Evolutionary conservation across 1,140 invertebrate species (phyloP).

Genomic region (Notospermus geniculatus): DNA sequence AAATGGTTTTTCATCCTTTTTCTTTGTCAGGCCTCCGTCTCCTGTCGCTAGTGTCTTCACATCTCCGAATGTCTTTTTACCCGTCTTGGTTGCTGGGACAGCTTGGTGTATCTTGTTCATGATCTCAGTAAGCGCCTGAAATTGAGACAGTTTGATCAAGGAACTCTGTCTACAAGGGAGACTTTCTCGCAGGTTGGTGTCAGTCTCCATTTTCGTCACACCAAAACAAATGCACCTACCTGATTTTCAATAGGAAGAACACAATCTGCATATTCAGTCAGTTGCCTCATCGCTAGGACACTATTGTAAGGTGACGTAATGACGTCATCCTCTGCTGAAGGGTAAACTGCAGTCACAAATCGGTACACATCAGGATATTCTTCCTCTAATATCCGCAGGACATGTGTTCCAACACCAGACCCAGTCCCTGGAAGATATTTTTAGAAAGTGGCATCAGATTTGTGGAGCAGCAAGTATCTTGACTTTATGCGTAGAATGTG

Average conservation of each 20-base stretch:
- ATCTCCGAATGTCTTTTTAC: slow-evolving; percentile 38
- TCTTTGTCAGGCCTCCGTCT: slow-evolving; percentile 36
- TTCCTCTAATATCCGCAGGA: slow-evolving; percentile 58
- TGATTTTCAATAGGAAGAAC: slow-evolving; percentile 59
- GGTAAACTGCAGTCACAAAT: slow-evolving; percentile 58
- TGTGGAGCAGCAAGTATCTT: too few relatives aligned
- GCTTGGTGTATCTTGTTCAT: slow-evolving; percentile 49
- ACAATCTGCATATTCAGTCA: slow-evolving; percentile 59
- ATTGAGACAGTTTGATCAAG: too few relatives aligned
- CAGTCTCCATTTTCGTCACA: too few relatives aligned
- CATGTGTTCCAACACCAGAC: slow-evolving; percentile 63
- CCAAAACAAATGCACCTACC: too few relatives aligned
- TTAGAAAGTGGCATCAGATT: too few relatives aligned
- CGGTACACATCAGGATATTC: slow-evolving; percentile 56
- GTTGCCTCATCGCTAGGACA: slow-evolving; percentile 54
- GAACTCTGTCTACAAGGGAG: too few relatives aligned
- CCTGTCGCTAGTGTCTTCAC: slow-evolving; percentile 35
- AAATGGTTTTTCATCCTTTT: slow-evolving; percentile 51
- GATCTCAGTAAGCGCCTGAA: slow-evolving; percentile 53
- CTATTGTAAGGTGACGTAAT: slow-evolving; percentile 60
- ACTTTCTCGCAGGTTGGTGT: too few relatives aligned
- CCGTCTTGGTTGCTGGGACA: slow-evolving; percentile 37
- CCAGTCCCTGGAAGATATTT: slow-evolving; percentile 49
- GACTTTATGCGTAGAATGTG: too few relatives aligned
- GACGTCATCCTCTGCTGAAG: slow-evolving; percentile 58